Evolutionary conservation across 2,888 invertebrate species (phyloP), one percentile per base, ranked within the genome.

Genomic region (Leistus spinibarbis): DNA sequence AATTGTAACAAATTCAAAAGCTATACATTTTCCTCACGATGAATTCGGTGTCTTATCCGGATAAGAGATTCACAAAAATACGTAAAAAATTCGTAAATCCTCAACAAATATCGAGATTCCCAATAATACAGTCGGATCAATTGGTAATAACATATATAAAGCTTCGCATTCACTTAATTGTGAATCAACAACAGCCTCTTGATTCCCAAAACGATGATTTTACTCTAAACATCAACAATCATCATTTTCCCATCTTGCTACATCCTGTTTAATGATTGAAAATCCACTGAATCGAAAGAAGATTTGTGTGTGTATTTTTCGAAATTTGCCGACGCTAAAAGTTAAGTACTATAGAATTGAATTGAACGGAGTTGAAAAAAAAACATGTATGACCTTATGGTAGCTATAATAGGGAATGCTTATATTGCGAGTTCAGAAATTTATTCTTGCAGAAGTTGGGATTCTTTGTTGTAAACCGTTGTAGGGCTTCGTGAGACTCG

Each of bases 191-290:
- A 72, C 66, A 56, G 22, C 19, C 27, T 56, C 53, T 54, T 63
- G 22, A 56, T 23, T 68, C 9, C 9, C 7, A 10, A 20, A 64
- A 64, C 27, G 23, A 64, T 64, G 24, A 69, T 69, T 69, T 27
- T 60, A 16, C 62, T 60, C 19, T 57, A 23, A 57, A 56, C 24
- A 63, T 70, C 40, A 40, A 40, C 40, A 40, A 40, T 40, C 40
- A 40, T 60, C 62, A 70, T 63, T 71, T 60, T 60, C 19, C 57
- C 65, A 65, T 72, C 24, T 64, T 56, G 23, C 82, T 83, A 82
- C 81, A 82, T 83, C 82, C 83, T 81, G 79, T 82, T 80, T 83
- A 84, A 83, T 83, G 82, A 83, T 83, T 81, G 82, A 77, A 79
- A 80, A 82, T 76, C 78, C 80, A 81, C 77, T 80, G 73, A 81